Percentiles rank a stretch among this genome's conserved stretches.
Conservation (phyloP, 2,888 invertebrate genomes). For the Charanyca ferruginea region DNA sequence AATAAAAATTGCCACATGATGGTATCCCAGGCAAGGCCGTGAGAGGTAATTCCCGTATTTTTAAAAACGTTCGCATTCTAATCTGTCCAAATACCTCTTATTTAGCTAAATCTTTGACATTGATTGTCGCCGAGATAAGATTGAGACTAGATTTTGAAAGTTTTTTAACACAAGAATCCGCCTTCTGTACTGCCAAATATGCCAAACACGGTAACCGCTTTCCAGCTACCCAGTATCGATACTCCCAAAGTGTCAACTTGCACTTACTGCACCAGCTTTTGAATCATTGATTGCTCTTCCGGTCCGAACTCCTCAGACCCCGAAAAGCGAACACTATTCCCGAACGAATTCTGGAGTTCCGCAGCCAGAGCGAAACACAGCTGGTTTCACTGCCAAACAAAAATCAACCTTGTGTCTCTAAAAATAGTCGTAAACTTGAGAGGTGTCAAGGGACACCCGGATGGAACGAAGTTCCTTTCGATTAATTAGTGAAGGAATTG, state of each 20-base stretch:
- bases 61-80: too few species aligned
- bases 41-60: too few species aligned
- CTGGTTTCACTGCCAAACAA: background rate
- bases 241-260: background rate
- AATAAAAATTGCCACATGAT: background rate
- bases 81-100: too few species aligned
- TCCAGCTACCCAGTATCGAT: background rate
- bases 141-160: too few species aligned
- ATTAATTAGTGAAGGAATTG: too few species aligned
- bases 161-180: too few species aligned
- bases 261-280: conserved; percentile 1
- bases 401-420: background rate
- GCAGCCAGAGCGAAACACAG: background rate
- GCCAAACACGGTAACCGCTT: background rate
- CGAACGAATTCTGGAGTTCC: background rate
- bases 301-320: background rate
- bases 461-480: too few species aligned
- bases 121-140: too few species aligned
- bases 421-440: background rate
- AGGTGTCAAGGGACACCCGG: too few species aligned
- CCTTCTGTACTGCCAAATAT: background rate
- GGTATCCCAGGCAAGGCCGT: background rate
- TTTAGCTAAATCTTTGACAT: too few species aligned
- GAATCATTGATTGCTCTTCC: conserved; percentile 5
- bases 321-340: background rate